These are phyloP conservation scores for Neodontobutis hainanensis DNA, from an alignment of 2,113 vertebrate species.

Conservation along the genomic window DNA sequence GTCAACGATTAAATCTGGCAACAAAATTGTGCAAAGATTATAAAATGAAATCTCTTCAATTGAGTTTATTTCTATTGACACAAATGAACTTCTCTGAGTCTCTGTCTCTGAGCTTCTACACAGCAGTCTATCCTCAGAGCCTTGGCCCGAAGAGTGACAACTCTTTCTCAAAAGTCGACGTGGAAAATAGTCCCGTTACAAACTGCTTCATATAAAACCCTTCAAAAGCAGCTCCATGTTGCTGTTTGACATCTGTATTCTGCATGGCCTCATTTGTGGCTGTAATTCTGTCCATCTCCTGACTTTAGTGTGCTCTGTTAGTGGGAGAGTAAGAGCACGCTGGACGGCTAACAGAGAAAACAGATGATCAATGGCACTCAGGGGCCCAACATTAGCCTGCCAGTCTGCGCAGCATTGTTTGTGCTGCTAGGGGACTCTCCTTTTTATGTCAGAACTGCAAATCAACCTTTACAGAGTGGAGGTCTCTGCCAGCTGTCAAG, in stretches of 20 bases:
- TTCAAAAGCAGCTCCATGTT: neutral
- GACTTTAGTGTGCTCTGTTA: neutral
- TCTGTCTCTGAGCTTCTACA: too few species aligned
- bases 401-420: slow-evolving; percentile 1
- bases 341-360: neutral
- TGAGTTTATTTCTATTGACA: too few species aligned
- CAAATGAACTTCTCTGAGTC: too few species aligned
- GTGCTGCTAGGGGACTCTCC: neutral
- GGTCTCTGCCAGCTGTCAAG: neutral
- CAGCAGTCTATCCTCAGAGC: neutral
- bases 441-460: neutral
- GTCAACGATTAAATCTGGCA: too few species aligned
- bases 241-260: neutral
- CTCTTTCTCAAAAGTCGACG: neutral
- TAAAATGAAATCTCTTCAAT: too few species aligned
- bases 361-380: neutral
- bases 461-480: neutral
- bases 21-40: too few species aligned
- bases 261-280: neutral
- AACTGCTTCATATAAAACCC: neutral
- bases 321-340: neutral
- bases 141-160: neutral
- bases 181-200: neutral
- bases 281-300: neutral
- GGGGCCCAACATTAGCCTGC: neutral